Conservation (phyloP, 1,140 invertebrate genomes). For the Maconellicoccus hirsutus region DNA sequence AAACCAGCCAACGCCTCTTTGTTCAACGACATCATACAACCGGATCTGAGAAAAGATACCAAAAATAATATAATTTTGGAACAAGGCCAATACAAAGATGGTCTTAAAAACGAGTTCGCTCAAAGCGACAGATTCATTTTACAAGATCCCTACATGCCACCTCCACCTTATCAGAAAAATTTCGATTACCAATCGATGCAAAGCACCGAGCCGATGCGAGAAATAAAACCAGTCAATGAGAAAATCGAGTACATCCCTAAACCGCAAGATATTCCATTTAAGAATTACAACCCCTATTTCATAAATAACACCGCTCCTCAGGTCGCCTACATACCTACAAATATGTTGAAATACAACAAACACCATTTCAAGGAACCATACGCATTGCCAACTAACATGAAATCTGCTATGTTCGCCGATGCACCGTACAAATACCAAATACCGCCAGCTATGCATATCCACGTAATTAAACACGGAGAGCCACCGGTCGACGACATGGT, state of each 20-base stretch:
- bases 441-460: neutral
- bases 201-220: neutral
- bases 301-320: neutral
- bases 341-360: neutral
- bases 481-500: neutral
- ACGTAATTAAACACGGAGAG: neutral
- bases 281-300: neutral
- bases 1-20: slow-evolving; percentile 43
- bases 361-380: neutral
- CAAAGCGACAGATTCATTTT: neutral
- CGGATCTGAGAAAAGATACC: neutral
- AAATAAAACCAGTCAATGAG: neutral
- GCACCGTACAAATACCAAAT: neutral
- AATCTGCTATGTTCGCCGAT: neutral
- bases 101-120: neutral
- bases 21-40: neutral
- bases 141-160: slow-evolving; percentile 12
- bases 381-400: neutral
- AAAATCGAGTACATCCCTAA: neutral
- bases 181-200: slow-evolving; percentile 15
- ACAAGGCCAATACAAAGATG: neutral
- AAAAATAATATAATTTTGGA: neutral
- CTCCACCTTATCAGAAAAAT: slow-evolving; percentile 15
- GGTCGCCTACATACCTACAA: neutral
- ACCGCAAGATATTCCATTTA: neutral